phyloP scores from a whole-genome alignment of 2,888 invertebrate genomes.

The Neelides folsomi region DNA sequence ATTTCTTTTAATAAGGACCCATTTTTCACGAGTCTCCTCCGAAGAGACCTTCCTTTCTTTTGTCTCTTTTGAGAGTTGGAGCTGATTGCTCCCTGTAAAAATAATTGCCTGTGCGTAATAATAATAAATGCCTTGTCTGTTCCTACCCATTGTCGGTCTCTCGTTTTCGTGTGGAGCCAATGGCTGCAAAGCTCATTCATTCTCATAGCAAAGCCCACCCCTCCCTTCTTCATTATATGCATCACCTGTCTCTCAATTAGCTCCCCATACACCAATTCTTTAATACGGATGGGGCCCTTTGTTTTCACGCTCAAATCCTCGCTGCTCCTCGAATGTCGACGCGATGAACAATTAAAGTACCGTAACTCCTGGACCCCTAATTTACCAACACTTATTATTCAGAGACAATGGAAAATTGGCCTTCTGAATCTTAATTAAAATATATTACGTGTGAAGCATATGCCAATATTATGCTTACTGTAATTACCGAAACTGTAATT shows the following conservation, averaged over 20 bases:
- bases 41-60: conserved; percentile 6
- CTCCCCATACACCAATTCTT: too few species aligned
- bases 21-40: conserved; percentile 3
- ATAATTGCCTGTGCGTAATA: conserved; percentile 17
- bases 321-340: conserved; percentile 9
- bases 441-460: too few species aligned
- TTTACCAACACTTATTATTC: too few species aligned
- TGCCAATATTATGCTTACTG: too few species aligned
- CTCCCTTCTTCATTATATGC: conserved; percentile 5
- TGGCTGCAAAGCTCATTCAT: not conserved
- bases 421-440: too few species aligned
- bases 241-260: conserved; percentile 11
- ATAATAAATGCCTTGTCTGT: conserved; percentile 15
- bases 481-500: too few species aligned
- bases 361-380: too few species aligned
- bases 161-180: not conserved
- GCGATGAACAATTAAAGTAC: too few species aligned
- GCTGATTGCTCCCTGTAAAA: conserved; percentile 18
- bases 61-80: conserved; percentile 9
- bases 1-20: conserved; percentile 15
- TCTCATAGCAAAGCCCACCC: not conserved
- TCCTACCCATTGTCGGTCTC: conserved; percentile 3
- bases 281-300: too few species aligned
- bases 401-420: too few species aligned
- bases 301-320: too few species aligned